Evolutionary conservation across 2,888 invertebrate species (phyloP).

Genomic region (Limnephilus rhombicus): DNA sequence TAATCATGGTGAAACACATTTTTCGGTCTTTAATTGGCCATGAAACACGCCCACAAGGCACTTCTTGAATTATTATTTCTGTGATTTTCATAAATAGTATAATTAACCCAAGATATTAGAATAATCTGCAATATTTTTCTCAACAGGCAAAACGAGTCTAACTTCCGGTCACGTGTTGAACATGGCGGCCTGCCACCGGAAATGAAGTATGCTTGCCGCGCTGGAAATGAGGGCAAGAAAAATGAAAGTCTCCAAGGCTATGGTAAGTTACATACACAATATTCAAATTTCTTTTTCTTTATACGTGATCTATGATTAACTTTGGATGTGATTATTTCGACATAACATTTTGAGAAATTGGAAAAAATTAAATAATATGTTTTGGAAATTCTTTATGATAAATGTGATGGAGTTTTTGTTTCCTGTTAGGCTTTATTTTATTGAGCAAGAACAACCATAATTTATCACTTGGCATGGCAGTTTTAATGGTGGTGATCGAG

Average conservation of each 20-base stretch:
- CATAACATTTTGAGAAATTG: neutral
- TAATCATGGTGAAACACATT: too few species aligned
- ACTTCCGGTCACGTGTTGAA: conserved; percentile 58
- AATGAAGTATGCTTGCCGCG: conserved; percentile 53
- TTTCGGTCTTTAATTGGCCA: neutral
- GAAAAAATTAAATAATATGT: neutral
- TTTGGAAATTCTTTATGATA: neutral
- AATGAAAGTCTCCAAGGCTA: neutral
- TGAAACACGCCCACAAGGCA: neutral
- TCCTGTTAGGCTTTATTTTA: neutral
- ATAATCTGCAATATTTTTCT: neutral
- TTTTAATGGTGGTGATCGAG: neutral
- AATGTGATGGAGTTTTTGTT: neutral
- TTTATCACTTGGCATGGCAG: neutral
- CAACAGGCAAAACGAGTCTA: conserved; percentile 36
- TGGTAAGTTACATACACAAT: conserved; percentile 19
- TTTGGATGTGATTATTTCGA: neutral
- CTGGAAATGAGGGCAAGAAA: neutral
- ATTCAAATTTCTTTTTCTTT: neutral
- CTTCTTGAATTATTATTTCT: too few species aligned
- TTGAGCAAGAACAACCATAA: neutral
- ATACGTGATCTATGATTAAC: neutral
- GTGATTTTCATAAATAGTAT: neutral
- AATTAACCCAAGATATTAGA: neutral
- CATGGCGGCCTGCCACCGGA: conserved; percentile 53